These are phyloP conservation scores for Hirtodrosophila confusa DNA, from an alignment of 2,888 invertebrate genomes.

Conservation along the genomic window DNA sequence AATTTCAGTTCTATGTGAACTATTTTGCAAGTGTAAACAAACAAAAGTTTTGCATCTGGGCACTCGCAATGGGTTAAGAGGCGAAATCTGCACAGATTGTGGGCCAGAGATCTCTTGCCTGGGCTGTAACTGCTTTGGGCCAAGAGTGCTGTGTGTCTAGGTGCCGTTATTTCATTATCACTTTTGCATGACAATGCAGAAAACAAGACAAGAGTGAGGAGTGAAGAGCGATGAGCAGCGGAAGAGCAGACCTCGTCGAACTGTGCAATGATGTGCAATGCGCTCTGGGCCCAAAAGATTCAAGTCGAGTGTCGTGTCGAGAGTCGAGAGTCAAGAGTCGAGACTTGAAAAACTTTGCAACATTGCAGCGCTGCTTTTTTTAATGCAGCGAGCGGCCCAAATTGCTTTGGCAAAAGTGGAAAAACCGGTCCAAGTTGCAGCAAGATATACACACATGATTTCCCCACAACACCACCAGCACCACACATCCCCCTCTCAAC, in stretches of 20 bases:
- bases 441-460: slow-evolving; percentile 59
- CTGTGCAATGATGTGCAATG: slow-evolving; percentile 42
- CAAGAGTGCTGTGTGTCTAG: slow-evolving; percentile 16
- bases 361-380: slow-evolving; percentile 51
- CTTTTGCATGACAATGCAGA: slow-evolving; percentile 78
- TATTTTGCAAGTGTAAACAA: slow-evolving; percentile 59
- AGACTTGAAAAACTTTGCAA: slow-evolving; percentile 57
- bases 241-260: slow-evolving; percentile 12
- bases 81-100: slow-evolving; percentile 40
- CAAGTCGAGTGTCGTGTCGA: slow-evolving; percentile 37
- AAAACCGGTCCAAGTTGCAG: slow-evolving; percentile 75
- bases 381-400: slow-evolving; percentile 61
- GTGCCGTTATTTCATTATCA: slow-evolving; percentile 78
- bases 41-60: slow-evolving; percentile 51
- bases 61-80: slow-evolving; percentile 47
- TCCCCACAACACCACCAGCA: slow-evolving; percentile 9
- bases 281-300: slow-evolving; percentile 13
- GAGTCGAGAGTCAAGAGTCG: slow-evolving; percentile 47
- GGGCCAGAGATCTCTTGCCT: slow-evolving; percentile 37
- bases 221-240: background rate
- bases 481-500: background rate
- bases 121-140: background rate
- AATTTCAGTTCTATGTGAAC: slow-evolving; percentile 33
- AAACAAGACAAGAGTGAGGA: slow-evolving; percentile 12
- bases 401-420: slow-evolving; percentile 79